These are phyloP conservation scores for Thera britannica DNA, from an alignment of 2,888 invertebrate genomes.

Conservation along the genomic window DNA sequence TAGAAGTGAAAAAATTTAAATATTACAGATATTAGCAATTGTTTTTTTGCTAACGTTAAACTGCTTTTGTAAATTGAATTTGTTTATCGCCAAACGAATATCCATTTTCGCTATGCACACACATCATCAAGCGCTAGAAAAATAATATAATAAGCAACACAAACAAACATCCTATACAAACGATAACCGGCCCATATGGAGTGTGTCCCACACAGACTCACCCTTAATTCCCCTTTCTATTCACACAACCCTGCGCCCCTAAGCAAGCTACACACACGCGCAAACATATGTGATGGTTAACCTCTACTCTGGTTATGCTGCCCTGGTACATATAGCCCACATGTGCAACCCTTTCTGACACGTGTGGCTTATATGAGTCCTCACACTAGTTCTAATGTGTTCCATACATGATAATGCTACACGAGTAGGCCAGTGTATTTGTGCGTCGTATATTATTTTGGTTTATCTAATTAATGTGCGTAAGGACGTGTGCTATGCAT, in stretches of 20 bases:
- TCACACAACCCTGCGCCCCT: conserved; percentile 45
- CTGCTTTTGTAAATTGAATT: not conserved
- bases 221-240: conserved; percentile 38
- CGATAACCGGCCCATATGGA: conserved; percentile 16
- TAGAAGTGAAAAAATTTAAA: too few relatives aligned
- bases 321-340: conserved; percentile 81
- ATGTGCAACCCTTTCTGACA: conserved; percentile 82
- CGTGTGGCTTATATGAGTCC: conserved; percentile 58
- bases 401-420: conserved; percentile 22
- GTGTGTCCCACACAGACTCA: conserved; percentile 43
- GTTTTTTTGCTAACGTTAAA: not conserved
- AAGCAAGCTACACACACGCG: conserved; percentile 54
- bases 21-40: too few relatives aligned
- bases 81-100: not conserved
- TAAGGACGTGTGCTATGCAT: conserved; percentile 16
- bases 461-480: conserved; percentile 19
- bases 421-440: conserved; percentile 23
- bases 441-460: conserved; percentile 15
- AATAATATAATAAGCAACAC: conserved; percentile 8
- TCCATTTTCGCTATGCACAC: not conserved
- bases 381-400: conserved; percentile 45
- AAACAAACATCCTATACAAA: conserved; percentile 19
- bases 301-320: conserved; percentile 58
- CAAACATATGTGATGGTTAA: conserved; percentile 67
- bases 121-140: conserved; percentile 10